phyloP scores from a whole-genome alignment of 2,888 invertebrate species.

The Gnatocerus cornutus region DNA sequence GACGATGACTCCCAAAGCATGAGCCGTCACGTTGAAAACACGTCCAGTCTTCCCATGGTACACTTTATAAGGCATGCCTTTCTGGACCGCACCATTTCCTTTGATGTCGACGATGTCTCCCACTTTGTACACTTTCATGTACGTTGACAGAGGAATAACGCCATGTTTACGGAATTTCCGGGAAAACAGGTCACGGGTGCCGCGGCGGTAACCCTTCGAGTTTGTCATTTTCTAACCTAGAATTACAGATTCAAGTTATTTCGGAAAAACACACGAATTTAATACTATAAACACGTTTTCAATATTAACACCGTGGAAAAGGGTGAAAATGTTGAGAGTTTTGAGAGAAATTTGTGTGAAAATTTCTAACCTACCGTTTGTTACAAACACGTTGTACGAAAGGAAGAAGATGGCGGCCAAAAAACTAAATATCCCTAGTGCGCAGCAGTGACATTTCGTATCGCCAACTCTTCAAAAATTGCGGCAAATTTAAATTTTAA shows the following conservation, averaged over 20 bases:
- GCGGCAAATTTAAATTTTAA: no score
- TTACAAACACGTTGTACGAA: no score
- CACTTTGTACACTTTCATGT: constrained; percentile 98
- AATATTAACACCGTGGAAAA: no score
- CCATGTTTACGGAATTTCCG: constrained; percentile 96
- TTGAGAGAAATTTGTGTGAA: no score
- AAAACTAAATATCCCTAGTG: no score
- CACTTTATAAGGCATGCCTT: constrained; percentile 99
- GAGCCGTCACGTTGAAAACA: constrained; percentile 97
- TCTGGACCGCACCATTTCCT: constrained; percentile 99
- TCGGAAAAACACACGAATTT: not conserved
- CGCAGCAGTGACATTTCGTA: no score
- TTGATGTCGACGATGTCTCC: constrained; percentile 99
- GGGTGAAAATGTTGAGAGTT: no score
- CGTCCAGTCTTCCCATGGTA: constrained; percentile 99
- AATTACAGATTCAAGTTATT: not conserved
- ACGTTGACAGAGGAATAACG: constrained; percentile 95
- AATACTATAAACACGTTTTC: no score
- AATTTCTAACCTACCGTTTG: no score
- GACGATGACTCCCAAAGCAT: constrained; percentile 98
- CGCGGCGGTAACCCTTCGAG: constrained; percentile 99
- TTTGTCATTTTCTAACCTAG: constrained; percentile 89
- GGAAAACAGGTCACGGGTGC: constrained; percentile 98
- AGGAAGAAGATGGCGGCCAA: no score
- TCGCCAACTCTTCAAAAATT: no score